Evolutionary conservation across 2,113 vertebrate species (phyloP).

Genomic region (Chionodraco myersi): DNA sequence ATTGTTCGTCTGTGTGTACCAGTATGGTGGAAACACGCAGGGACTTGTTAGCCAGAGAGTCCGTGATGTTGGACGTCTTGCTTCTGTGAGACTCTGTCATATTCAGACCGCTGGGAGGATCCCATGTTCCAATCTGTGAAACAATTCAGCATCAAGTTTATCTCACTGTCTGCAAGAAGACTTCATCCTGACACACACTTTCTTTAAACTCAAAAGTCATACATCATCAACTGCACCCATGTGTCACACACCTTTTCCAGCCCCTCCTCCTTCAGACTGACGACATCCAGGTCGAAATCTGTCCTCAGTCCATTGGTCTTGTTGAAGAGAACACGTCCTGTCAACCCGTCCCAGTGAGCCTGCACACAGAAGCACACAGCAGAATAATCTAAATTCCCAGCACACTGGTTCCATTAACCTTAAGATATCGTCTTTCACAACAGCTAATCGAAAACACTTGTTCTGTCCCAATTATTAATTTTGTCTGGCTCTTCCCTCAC

Average conservation of each 20-base stretch:
- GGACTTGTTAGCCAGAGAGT: slow-evolving; percentile 95
- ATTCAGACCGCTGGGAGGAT: slow-evolving; percentile 94
- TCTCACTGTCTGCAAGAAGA: slow-evolving; percentile 32
- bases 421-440: slow-evolving; percentile 47
- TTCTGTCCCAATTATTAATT: slow-evolving; percentile 66
- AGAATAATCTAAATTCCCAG: slow-evolving; percentile 32
- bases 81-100: slow-evolving; percentile 97
- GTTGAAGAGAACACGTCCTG: slow-evolving; percentile 96
- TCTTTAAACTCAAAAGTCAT: slow-evolving; percentile 3
- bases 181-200: background rate
- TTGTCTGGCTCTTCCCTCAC: slow-evolving; percentile 50
- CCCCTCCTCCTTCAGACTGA: slow-evolving; percentile 97
- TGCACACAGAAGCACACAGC: slow-evolving; percentile 63
- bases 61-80: slow-evolving; percentile 94
- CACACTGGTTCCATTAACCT: slow-evolving; percentile 52
- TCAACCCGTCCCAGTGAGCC: slow-evolving; percentile 98
- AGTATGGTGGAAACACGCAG: slow-evolving; percentile 95
- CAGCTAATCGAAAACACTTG: slow-evolving; percentile 47
- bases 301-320: slow-evolving; percentile 96
- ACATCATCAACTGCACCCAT: background rate
- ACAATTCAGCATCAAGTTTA: slow-evolving; percentile 61
- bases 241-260: slow-evolving; percentile 91
- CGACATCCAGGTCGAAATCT: slow-evolving; percentile 98
- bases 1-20: slow-evolving; percentile 82
- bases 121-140: slow-evolving; percentile 96